phyloP scores from a whole-genome alignment of 2,797 vertebrate genomes.

The Halcyon chelicuti region DNA sequence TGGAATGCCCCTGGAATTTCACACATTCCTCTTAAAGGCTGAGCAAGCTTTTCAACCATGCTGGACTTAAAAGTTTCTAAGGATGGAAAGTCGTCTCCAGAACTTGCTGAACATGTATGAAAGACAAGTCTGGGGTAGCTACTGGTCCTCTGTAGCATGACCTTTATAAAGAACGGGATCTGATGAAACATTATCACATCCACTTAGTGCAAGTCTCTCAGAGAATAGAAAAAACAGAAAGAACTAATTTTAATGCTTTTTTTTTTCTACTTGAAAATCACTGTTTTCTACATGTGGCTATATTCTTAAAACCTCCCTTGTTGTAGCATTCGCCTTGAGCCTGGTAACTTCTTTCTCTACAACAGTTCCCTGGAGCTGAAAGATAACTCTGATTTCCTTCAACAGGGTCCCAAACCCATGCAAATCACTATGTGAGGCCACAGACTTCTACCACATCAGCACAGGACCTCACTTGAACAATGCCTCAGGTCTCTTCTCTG shows the following conservation, averaged over 20 bases:
- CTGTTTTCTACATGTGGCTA: background rate
- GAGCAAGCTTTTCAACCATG: background rate
- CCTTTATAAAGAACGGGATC: background rate
- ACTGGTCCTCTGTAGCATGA: background rate
- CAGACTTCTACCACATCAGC: background rate
- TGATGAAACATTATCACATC: background rate
- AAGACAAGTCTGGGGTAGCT: background rate
- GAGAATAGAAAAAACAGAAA: background rate
- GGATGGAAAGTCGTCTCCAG: background rate
- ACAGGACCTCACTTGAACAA: background rate
- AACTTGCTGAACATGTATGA: background rate
- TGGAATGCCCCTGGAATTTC: constrained; percentile 1
- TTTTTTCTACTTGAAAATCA: background rate
- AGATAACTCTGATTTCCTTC: background rate
- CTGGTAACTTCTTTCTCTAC: background rate
- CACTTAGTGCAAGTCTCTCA: background rate
- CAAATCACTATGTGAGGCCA: background rate
- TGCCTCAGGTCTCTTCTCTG: background rate
- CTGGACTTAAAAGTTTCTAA: background rate
- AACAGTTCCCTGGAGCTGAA: background rate
- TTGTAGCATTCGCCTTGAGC: background rate
- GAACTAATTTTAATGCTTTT: background rate
- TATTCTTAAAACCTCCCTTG: background rate
- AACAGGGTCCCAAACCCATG: background rate
- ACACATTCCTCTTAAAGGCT: background rate